A percentile compares a stretch with the other conserved stretches of the same genome.
These are phyloP conservation scores for Orthonevra nobilis DNA, from an alignment of 2,888 invertebrate species.

Conservation along the genomic window DNA sequence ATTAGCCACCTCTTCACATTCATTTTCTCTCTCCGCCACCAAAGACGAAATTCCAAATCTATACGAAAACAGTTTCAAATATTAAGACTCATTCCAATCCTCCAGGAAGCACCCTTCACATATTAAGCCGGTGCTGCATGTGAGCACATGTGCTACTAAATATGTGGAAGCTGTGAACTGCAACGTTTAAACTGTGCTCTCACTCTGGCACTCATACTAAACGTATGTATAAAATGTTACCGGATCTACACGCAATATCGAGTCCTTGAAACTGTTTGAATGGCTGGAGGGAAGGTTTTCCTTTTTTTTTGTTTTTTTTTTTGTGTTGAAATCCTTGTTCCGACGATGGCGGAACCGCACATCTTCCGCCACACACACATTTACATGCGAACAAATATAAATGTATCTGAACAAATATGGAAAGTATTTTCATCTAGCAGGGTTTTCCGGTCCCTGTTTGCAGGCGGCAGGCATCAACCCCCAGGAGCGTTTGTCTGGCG, in stretches of 20 bases:
- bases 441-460: neutral
- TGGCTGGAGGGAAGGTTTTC: neutral
- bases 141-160: too few species aligned
- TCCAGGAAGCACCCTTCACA: too few species aligned
- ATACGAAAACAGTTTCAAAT: too few species aligned
- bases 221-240: constrained; percentile 25
- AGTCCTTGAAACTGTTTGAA: constrained; percentile 58
- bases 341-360: constrained; percentile 47
- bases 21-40: too few species aligned
- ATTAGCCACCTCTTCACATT: too few species aligned
- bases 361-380: neutral
- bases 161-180: constrained; percentile 26
- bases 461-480: too few species aligned
- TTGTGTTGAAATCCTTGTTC: constrained; percentile 23
- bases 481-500: constrained; percentile 33
- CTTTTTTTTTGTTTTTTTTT: constrained; percentile 17
- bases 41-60: too few species aligned
- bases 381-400: constrained; percentile 4
- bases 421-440: constrained; percentile 46
- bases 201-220: constrained; percentile 28
- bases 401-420: constrained; percentile 54
- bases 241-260: constrained; percentile 59
- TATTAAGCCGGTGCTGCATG: too few species aligned
- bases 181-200: constrained; percentile 48
- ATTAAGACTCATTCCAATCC: too few species aligned